These are phyloP conservation scores for Cylas formicarius DNA, from an alignment of 1,140 invertebrate genomes.

Conservation along the genomic window DNA sequence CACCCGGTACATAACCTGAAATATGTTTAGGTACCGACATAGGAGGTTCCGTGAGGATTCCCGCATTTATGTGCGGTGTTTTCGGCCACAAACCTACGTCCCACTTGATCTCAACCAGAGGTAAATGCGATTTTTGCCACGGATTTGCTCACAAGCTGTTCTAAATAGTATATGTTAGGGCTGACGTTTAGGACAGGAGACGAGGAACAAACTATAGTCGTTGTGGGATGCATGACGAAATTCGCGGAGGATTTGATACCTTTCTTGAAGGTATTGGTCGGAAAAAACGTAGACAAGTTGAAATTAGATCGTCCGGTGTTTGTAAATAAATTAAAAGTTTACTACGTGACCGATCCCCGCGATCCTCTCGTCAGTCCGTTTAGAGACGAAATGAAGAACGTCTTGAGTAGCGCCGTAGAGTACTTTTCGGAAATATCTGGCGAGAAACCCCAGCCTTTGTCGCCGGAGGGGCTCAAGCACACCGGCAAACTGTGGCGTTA, in stretches of 20 bases:
- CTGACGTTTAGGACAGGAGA: slow-evolving; percentile 53
- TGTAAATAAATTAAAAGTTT: slow-evolving; percentile 63
- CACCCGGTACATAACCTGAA: too few species aligned
- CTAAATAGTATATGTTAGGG: slow-evolving; percentile 39
- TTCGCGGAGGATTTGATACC: slow-evolving; percentile 68
- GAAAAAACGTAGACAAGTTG: slow-evolving; percentile 43
- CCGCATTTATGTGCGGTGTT: slow-evolving; percentile 89
- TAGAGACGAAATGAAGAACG: slow-evolving; percentile 53
- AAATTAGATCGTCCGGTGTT: slow-evolving; percentile 51
- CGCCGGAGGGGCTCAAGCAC: slow-evolving; percentile 53
- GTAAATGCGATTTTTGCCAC: slow-evolving; percentile 6
- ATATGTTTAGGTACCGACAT: slow-evolving; percentile 65
- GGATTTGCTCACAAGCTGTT: slow-evolving; percentile 9
- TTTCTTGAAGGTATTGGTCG: slow-evolving; percentile 57
- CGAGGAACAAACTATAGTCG: slow-evolving; percentile 54
- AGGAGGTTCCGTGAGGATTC: slow-evolving; percentile 91
- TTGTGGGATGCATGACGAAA: slow-evolving; percentile 71
- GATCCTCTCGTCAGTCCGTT: slow-evolving; percentile 65
- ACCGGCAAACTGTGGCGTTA: slow-evolving; percentile 64
- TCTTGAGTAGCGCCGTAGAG: slow-evolving; percentile 45
- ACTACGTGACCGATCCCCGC: slow-evolving; percentile 65
- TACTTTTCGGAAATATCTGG: slow-evolving; percentile 25
- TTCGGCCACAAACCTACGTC: slow-evolving; percentile 84
- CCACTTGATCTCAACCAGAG: slow-evolving; percentile 27
- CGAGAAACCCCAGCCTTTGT: slow-evolving; percentile 40